These are phyloP conservation scores for Chrysochloris asiatica DNA, from an alignment of 2,113 vertebrate genomes.

Conservation along the genomic window DNA sequence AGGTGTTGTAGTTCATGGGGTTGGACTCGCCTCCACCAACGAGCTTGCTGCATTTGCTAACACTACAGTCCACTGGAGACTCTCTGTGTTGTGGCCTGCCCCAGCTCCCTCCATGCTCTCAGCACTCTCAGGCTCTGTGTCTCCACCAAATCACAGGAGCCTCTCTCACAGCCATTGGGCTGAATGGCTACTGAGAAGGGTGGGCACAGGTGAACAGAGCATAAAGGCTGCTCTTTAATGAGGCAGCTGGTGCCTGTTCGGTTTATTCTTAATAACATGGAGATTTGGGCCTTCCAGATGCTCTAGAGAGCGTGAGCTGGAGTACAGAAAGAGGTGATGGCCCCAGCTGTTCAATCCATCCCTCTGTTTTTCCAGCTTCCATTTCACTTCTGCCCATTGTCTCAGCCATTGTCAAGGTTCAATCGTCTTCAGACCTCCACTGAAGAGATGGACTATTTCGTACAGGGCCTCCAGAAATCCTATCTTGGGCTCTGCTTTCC, in stretches of 20 bases:
- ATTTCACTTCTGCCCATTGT: too few relatives aligned
- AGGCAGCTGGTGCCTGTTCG: conserved; percentile 80
- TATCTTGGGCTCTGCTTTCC: too few relatives aligned
- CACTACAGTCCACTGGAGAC: conserved; percentile 97
- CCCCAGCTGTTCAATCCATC: too few relatives aligned
- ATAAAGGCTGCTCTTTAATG: conserved; percentile 67
- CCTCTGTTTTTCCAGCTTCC: too few relatives aligned
- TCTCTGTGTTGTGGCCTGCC: conserved; percentile 77
- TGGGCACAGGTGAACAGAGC: conserved; percentile 68
- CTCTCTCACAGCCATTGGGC: background rate
- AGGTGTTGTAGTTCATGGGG: conserved; percentile 95
- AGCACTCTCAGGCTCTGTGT: background rate
- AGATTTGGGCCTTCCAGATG: too few relatives aligned
- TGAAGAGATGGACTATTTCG: too few relatives aligned
- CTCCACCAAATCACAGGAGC: background rate
- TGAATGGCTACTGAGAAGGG: background rate
- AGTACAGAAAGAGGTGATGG: too few relatives aligned
- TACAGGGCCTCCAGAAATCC: too few relatives aligned
- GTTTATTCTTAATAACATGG: too few relatives aligned
- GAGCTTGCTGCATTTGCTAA: conserved; percentile 96
- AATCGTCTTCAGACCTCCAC: too few relatives aligned
- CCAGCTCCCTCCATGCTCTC: background rate
- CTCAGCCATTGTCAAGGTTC: too few relatives aligned
- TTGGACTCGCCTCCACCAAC: conserved; percentile 91
- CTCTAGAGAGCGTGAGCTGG: too few relatives aligned